These are phyloP conservation scores for Pogonomyrmex barbatus DNA, from an alignment of 1,140 invertebrate species.

Conservation along the genomic window DNA sequence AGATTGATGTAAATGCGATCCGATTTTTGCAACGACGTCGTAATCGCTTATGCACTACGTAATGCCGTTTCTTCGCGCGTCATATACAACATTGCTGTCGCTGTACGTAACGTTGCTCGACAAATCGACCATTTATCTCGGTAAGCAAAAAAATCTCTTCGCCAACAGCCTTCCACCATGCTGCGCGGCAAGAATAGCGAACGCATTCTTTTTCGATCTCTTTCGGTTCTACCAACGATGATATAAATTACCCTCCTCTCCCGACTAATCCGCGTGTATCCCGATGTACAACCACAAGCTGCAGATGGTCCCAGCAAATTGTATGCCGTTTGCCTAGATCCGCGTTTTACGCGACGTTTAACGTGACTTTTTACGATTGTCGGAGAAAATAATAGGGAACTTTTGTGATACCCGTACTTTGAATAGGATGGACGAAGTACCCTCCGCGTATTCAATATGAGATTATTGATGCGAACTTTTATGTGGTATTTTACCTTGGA, in stretches of 20 bases:
- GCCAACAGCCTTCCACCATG: not conserved
- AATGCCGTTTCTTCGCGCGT: slow-evolving; percentile 2
- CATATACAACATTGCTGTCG: not conserved
- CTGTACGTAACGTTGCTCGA: not conserved
- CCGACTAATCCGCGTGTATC: not conserved
- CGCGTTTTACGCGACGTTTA: slow-evolving; percentile 39
- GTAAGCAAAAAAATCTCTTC: slow-evolving; percentile 20
- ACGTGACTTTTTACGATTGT: slow-evolving; percentile 29
- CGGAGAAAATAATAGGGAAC: slow-evolving; percentile 30
- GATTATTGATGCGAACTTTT: not conserved
- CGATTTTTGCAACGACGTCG: slow-evolving; percentile 12
- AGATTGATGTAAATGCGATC: slow-evolving; percentile 18
- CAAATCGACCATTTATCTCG: slow-evolving; percentile 39
- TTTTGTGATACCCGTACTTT: not conserved
- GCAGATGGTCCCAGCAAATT: slow-evolving; percentile 27
- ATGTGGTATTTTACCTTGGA: slow-evolving; percentile 9
- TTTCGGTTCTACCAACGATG: not conserved
- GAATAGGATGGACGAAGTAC: not conserved
- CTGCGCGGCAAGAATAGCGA: slow-evolving; percentile 1
- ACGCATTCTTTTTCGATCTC: not conserved
- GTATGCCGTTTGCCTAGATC: not conserved
- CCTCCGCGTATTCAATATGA: not conserved
- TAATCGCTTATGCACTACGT: not conserved
- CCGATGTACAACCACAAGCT: not conserved
- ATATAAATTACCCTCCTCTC: slow-evolving; percentile 5